Percentiles rank a stretch among this genome's conserved stretches.
Conservation (phyloP, 2,888 invertebrate genomes). For the Drosophila melanosoma region DNA sequence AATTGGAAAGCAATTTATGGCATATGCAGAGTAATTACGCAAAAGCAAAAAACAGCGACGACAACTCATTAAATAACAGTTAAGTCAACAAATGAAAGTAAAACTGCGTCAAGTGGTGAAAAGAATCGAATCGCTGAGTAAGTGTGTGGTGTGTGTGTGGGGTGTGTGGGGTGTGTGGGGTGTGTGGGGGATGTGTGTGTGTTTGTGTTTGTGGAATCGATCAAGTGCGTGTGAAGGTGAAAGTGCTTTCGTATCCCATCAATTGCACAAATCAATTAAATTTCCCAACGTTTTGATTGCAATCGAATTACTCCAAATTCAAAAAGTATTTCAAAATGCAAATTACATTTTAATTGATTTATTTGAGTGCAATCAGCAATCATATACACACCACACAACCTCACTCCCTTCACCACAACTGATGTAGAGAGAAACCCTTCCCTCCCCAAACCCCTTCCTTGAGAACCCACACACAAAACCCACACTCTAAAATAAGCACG, state of each 20-base stretch:
- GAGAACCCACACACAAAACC: too few species aligned
- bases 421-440: too few species aligned
- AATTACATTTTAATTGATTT: slow-evolving; percentile 37
- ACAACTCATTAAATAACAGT: slow-evolving; percentile 69
- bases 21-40: slow-evolving; percentile 57
- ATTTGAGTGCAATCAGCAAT: neutral
- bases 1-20: slow-evolving; percentile 73
- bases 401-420: neutral
- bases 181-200: neutral
- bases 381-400: neutral
- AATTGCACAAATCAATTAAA: slow-evolving; percentile 43
- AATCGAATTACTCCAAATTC: slow-evolving; percentile 24
- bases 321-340: slow-evolving; percentile 21
- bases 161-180: neutral
- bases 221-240: slow-evolving; percentile 29
- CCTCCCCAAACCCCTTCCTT: too few species aligned
- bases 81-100: slow-evolving; percentile 68
- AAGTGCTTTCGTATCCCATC: slow-evolving; percentile 35
- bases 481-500: slow-evolving; percentile 2
- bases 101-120: slow-evolving; percentile 48
- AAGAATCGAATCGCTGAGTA: slow-evolving; percentile 34
- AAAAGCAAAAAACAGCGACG: slow-evolving; percentile 8
- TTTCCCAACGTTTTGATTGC: slow-evolving; percentile 34
- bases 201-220: neutral
- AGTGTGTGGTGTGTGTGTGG: neutral